Evolutionary conservation across 1,140 invertebrate genomes (phyloP), one percentile per base, ranked within the genome.

Genomic region (Cheumatopsyche charites): DNA sequence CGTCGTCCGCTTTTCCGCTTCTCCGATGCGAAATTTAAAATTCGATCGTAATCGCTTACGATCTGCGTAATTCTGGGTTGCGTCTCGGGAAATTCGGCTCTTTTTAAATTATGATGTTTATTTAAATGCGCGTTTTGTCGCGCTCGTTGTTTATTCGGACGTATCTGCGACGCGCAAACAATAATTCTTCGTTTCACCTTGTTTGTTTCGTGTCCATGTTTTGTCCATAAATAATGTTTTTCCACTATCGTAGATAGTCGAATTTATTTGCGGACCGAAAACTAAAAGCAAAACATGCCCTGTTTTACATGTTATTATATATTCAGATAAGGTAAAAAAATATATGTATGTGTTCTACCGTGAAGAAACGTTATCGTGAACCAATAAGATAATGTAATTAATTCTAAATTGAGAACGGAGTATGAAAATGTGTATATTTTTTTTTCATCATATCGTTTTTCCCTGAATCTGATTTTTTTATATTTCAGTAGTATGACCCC

Each of bases 161-260:
- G 55, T 26, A 58, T 58, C 23, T 26, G 62, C 36, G 62, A 63
- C 63, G 41, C 63, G 21, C 42, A 68, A 68, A 55, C 36, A 68
- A 68, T 55, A 68, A 68, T 55, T 68, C 66, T 41, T 68, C 66
- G 42, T 68, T 68, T 68, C 42, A 68, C 66, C 66, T 68, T 68
- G 66, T 68, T 68, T 68, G 66, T 68, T 68, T 68, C 66, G 42
- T 68, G 66, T 68, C 66, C 66, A 68, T 42, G 49, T 68, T 55
- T 68, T 68, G 41, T 21, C 58, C 73, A 74, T 74, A 68, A 74
- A 74, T 70, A 68, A 74, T 65, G 58, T 62, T 72, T 49, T 41
- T 12, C 23, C 55, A 26, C 55, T 58, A 58, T 58, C 55, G 21
- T 25, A 58, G 55, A 17, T 12, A 58, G 21, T 58, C 55, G 21